Evolutionary conservation across 2,113 vertebrate species (phyloP).

Genomic region (Labeo rohita): DNA sequence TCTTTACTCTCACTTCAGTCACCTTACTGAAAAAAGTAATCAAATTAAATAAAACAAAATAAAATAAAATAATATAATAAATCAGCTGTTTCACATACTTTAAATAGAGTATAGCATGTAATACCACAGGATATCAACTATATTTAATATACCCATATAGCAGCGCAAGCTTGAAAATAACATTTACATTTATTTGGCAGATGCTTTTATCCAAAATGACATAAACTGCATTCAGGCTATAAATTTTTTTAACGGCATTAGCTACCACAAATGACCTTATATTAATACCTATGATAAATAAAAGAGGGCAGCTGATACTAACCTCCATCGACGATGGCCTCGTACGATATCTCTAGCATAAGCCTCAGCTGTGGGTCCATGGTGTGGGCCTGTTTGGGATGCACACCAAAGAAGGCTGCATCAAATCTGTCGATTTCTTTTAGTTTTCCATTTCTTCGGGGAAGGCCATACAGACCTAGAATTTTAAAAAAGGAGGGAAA

Average conservation of each 20-base stretch:
- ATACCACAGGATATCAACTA: no score
- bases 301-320: constrained; percentile 34
- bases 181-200: background rate
- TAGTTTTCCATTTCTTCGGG: constrained; percentile 90
- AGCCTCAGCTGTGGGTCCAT: constrained; percentile 97
- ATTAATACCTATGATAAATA: background rate
- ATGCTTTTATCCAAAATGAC: background rate
- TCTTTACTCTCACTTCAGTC: no score
- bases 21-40: no score
- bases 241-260: background rate
- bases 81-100: no score
- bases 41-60: no score
- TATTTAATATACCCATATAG: no score
- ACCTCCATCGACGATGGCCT: constrained; percentile 95
- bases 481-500: background rate
- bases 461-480: constrained; percentile 90
- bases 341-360: constrained; percentile 89
- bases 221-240: background rate
- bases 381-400: constrained; percentile 92
- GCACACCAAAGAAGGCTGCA: constrained; percentile 90
- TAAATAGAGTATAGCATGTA: no score
- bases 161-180: background rate
- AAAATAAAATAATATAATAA: no score
- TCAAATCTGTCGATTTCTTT: constrained; percentile 94
- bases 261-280: background rate